Base-by-base conservation (phyloP, 92 coral and sea anemone genomes). In the Phymanthus crucifer region DNA sequence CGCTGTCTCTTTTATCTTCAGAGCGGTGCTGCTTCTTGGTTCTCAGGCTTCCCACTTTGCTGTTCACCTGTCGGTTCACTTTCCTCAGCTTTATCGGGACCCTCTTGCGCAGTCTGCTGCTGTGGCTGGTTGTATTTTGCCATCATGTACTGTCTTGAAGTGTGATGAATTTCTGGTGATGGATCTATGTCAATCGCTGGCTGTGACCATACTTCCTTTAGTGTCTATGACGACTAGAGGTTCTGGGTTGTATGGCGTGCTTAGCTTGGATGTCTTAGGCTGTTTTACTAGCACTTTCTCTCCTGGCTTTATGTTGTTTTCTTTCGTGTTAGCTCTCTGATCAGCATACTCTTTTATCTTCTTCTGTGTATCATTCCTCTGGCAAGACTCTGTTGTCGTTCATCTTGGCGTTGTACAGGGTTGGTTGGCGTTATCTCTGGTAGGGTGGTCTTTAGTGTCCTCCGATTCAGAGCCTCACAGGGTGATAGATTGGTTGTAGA, bases 401-500 rank as follows among this genome's bases (percentile, higher is more conserved):
- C 24, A 72, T 56, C 38, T 2, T 35, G 64, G 21, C 46, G 34
- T 82, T 52, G 77, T 11, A 37, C 86, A 45, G 71, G 86, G 32
- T 73, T 73, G 40, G 71, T 9, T 23, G 64, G 80, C 54, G 73
- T 71, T 73, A 82, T 74, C 77, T 82, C 80, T 72, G 87, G 86
- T 78, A 87, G 83, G 83, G 81, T 82, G 54, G 43, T 82, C 81
- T 87, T 82, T 33, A 82, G 66, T 35, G 81, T 87, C 71, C 86
- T 75, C 77, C 74, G 72, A 52, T 83, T 87, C 32, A 83, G 72
- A 36, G 90, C 84, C 83, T 87, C 81, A 47, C 79, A 76, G 23
- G 85, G 85, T 71, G 88, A 87, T 54, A 78, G 52, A 57, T 72
- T 77, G 40, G 91, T 87, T 58, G 79, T 83, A 11, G 85, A 78